phyloP scores from a whole-genome alignment of 2,113 vertebrate genomes.

The Centropus bengalensis region DNA sequence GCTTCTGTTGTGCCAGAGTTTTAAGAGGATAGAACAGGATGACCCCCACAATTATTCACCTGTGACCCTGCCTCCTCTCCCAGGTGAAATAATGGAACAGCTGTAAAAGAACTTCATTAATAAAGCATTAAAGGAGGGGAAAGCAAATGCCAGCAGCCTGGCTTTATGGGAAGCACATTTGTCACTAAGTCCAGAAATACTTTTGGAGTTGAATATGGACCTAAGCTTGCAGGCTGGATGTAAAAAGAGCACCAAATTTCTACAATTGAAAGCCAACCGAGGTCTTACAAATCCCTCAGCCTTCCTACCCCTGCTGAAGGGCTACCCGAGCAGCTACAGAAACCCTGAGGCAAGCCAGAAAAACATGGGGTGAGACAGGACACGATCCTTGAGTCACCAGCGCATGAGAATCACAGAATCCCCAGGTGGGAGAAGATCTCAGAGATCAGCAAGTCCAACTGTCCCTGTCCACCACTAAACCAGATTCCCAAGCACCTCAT shows the following conservation, averaged over 20 bases:
- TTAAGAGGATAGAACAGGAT: constrained; percentile 67
- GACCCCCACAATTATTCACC: constrained; percentile 62
- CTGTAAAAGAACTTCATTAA: constrained; percentile 69
- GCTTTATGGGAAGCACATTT: constrained; percentile 69
- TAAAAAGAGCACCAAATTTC: constrained; percentile 33
- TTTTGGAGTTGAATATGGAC: constrained; percentile 18
- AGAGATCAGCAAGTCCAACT: no score
- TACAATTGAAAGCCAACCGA: constrained; percentile 35
- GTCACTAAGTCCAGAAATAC: constrained; percentile 51
- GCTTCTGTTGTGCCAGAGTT: constrained; percentile 47
- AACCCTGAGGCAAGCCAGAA: background rate
- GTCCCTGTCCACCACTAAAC: no score
- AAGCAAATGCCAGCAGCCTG: constrained; percentile 60
- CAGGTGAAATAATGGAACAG: constrained; percentile 72
- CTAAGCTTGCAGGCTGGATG: constrained; percentile 11
- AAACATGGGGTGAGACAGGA: background rate
- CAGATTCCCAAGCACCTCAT: no score
- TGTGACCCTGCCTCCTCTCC: constrained; percentile 58
- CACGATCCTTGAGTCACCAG: background rate
- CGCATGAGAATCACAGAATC: no score
- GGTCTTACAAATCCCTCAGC: constrained; percentile 46
- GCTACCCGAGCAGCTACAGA: background rate
- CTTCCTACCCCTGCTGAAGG: background rate
- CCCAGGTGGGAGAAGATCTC: no score
- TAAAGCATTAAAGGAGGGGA: constrained; percentile 60